Base-by-base conservation (phyloP, 2,113 vertebrate genomes). In the Orientallactaga bullata region DNA sequence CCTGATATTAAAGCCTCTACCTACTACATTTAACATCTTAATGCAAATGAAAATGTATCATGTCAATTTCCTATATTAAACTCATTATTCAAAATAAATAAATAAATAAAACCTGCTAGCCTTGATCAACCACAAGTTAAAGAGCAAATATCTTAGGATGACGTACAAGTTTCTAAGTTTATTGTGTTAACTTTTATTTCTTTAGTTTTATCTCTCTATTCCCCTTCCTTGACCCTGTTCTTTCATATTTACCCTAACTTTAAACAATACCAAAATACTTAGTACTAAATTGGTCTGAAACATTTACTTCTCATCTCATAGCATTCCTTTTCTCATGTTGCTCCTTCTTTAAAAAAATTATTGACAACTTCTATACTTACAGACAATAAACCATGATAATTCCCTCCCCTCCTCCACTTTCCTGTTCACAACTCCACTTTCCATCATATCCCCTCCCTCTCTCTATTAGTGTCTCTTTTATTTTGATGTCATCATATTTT, bases 31-130 rank as follows among this genome's bases (percentile, higher is more conserved):
- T 80, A 73, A 51, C 35, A 68, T 66, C 28, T 68, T 94, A n/a
- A 94, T 21, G 42, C 78, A 87, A 92, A 60, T 92, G 42, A 94
- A 92, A 90, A 77, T 88, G 66, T 66, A 15, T 42, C 55, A 42
- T 58, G 6, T 37, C 35, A 92, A 16, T 91, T 60, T 81, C 9
- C 60, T 85, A 39, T 79, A 71, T 90, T 90, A 89, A 92, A 94
- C 20, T 92, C 32, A 66, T 83, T 68, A 80, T 24, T 60, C 63
- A 81, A 81, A 81, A 32, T 13, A n/a, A n/a, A n/a, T n/a, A n/a
- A n/a, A n/a, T n/a, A n/a, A n/a, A n/a, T n/a, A n/a, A n/a, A n/a
- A n/a, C n/a, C 17, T 69, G 21, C 77, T 92, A 68, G 61, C 85
- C n/a, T 88, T 89, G 63, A 60, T 39, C 30, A 66, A 65, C 47